Evolutionary conservation across 2,888 invertebrate species (phyloP).

Genomic region (Drosophila atripex): DNA sequence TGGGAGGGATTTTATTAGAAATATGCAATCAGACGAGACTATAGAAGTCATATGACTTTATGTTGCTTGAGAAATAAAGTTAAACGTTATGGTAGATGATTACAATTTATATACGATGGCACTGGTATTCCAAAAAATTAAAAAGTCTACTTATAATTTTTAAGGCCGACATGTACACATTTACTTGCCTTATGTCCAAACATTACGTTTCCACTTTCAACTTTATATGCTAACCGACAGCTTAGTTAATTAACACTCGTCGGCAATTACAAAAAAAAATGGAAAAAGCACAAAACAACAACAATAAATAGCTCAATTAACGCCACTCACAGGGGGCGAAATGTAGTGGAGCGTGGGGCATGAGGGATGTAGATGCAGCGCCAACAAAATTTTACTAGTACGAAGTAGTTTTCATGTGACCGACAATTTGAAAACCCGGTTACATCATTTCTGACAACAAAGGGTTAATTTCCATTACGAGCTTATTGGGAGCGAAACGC

Average conservation of each 20-base stretch:
- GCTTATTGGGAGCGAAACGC: slow-evolving; percentile 54
- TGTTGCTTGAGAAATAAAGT: too few relatives aligned
- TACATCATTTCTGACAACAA: slow-evolving; percentile 66
- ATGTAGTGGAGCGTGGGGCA: neutral
- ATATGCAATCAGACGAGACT: neutral
- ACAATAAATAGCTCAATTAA: slow-evolving; percentile 76
- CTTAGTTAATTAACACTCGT: slow-evolving; percentile 62
- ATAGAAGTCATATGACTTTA: neutral
- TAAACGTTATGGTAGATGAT: too few relatives aligned
- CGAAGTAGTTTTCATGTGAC: slow-evolving; percentile 69
- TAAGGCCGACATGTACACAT: neutral
- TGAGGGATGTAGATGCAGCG: slow-evolving; percentile 51
- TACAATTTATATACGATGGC: neutral
- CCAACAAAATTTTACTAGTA: slow-evolving; percentile 61
- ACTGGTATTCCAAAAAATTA: neutral
- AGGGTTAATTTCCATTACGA: slow-evolving; percentile 64
- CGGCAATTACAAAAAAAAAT: slow-evolving; percentile 39
- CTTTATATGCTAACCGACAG: slow-evolving; percentile 33
- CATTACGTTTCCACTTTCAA: slow-evolving; percentile 25
- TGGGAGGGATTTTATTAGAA: neutral
- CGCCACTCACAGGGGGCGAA: slow-evolving; percentile 56
- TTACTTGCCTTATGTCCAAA: neutral
- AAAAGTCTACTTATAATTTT: neutral
- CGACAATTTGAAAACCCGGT: slow-evolving; percentile 69
- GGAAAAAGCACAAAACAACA: slow-evolving; percentile 30